Base-by-base conservation (phyloP, 1,140 invertebrate genomes). In the Drosophila tsacasi region DNA sequence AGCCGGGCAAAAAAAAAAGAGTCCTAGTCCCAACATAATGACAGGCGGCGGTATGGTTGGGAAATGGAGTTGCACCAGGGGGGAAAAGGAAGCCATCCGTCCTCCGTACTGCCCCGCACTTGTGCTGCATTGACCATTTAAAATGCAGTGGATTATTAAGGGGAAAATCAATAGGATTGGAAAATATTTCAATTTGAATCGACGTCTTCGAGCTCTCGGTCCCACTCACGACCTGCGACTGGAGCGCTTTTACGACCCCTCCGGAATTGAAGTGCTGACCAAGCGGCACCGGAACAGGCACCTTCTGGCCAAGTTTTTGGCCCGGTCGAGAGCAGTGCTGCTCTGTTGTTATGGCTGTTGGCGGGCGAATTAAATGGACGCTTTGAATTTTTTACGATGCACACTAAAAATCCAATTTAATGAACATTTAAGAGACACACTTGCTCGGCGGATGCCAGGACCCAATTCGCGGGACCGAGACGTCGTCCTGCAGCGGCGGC, bases 381-480 rank as follows among this genome's bases (percentile, higher is more conserved):
- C 86, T 91, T 90, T 91, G 85, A 86, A 83, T 92, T 92, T 92
- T 92, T 92, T 92, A 92, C 91, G 90, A 92, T 79, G 83, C 62
- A 68, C 90, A 92, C 90, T 92, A 90, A 92, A 92, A 92, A 92
- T 90, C 91, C 90, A 81, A 92, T 92, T 92, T 92, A 92, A 92
- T 92, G 90, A 90, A 92, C 90, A 92, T 92, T 92, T 92, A 92
- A 92, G 83, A 92, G 87, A 91, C 76, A 91, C 87, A 91, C 83
- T 71, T 64, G 67, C 37, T 9, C 37, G 46, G 64, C 15, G 57
- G 37, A 39, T 42, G 65, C 37, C 61, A 30, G 58, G 40, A 27
- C 42, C 21, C 61, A 40, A 57, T 54, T 54, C 59, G 59, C 46
- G 49, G 13, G 25, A 27, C 12, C 7, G 46, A 19, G 62, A 42